Evolutionary conservation across 1,140 invertebrate species (phyloP).

Genomic region (Penaeus vannamei): DNA sequence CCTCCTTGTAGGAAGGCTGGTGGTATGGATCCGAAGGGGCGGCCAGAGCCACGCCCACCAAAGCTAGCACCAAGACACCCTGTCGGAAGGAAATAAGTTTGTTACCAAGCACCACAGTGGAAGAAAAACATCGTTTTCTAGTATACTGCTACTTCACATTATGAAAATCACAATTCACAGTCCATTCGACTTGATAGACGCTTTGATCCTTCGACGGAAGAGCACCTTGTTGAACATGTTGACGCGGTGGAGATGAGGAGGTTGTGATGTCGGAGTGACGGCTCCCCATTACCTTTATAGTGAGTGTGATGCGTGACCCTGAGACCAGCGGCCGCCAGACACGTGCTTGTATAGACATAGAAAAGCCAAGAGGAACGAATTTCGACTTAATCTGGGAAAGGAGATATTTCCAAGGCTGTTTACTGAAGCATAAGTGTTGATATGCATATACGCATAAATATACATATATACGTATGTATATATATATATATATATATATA

Average conservation of each 20-base stretch:
- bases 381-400: too few relatives aligned
- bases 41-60: background rate
- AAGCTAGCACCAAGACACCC: background rate
- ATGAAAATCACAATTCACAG: too few relatives aligned
- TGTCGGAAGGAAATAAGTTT: background rate
- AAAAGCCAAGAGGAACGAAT: background rate
- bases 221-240: slow-evolving; percentile 4
- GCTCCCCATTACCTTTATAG: background rate
- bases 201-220: background rate
- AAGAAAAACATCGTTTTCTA: too few relatives aligned
- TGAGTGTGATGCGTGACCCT: background rate
- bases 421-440: too few relatives aligned
- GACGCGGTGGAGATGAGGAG: background rate
- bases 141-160: too few relatives aligned
- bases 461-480: too few relatives aligned
- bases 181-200: too few relatives aligned
- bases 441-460: background rate
- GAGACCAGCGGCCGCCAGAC: background rate
- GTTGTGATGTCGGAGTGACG: background rate
- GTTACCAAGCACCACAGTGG: too few relatives aligned
- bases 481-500: too few relatives aligned
- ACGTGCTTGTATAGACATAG: background rate
- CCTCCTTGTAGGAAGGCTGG: slow-evolving; percentile 16
- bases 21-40: slow-evolving; percentile 1
- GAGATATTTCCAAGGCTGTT: too few relatives aligned